Evolutionary conservation across 2,888 invertebrate species (phyloP).

Genomic region (Andrena fulva): DNA sequence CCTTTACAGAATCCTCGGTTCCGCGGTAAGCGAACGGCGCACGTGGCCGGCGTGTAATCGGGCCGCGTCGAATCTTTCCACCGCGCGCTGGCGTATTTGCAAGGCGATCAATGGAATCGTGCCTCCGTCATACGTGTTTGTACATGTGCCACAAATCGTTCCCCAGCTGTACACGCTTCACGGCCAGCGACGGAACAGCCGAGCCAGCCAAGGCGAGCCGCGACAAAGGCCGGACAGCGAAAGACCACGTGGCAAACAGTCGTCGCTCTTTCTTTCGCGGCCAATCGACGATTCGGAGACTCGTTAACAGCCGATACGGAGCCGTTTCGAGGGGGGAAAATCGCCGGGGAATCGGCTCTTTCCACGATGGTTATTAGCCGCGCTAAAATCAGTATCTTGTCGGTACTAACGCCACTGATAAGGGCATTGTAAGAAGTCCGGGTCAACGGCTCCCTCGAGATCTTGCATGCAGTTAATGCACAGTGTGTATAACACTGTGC

Average conservation of each 20-base stretch:
- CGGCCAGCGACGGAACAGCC: slow-evolving; percentile 12
- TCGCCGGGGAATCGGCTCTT: slow-evolving; percentile 2
- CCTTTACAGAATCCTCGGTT: not conserved
- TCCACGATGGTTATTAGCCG: slow-evolving; percentile 19
- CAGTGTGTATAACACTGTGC: no score
- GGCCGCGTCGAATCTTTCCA: slow-evolving; percentile 12
- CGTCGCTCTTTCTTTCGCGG: not conserved
- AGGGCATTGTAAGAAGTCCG: no score
- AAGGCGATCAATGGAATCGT: slow-evolving; percentile 18
- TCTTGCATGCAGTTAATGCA: no score
- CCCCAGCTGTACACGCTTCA: slow-evolving; percentile 11
- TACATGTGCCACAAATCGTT: not conserved
- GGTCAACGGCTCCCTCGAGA: no score
- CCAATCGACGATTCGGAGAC: slow-evolving; percentile 6
- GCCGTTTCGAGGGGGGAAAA: not conserved
- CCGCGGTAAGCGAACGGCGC: not conserved
- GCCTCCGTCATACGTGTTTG: not conserved
- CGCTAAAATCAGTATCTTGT: not conserved
- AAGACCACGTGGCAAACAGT: slow-evolving; percentile 9
- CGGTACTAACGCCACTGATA: no score
- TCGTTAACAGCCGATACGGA: slow-evolving; percentile 11
- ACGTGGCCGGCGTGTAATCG: not conserved
- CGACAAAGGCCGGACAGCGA: slow-evolving; percentile 15
- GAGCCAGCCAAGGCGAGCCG: slow-evolving; percentile 7
- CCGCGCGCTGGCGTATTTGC: slow-evolving; percentile 2